phyloP scores from a whole-genome alignment of 2,888 invertebrate genomes.

The Macaria liturata region DNA sequence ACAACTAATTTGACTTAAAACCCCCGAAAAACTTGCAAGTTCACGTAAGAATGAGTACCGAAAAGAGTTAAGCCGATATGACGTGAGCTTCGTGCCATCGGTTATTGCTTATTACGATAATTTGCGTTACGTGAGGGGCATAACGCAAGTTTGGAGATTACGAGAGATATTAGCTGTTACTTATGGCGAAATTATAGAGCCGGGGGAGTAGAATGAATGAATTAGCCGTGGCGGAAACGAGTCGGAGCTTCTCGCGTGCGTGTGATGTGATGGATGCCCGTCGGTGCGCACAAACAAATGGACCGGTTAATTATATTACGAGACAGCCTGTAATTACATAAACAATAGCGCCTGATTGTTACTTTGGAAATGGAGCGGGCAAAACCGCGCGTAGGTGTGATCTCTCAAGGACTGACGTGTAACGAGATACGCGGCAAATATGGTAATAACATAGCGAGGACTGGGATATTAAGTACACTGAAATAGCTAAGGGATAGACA shows the following conservation, averaged over 20 bases:
- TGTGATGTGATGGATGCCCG: conserved; percentile 46
- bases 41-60: conserved; percentile 38
- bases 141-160: conserved; percentile 52
- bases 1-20: conserved; percentile 63
- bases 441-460: conserved; percentile 12
- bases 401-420: conserved; percentile 26
- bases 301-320: conserved; percentile 54
- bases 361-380: conserved; percentile 51
- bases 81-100: conserved; percentile 76
- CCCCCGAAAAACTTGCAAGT: conserved; percentile 50
- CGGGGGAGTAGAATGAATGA: conserved; percentile 34
- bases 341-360: conserved; percentile 67
- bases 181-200: conserved; percentile 55
- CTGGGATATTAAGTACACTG: conserved; percentile 13
- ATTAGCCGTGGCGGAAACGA: conserved; percentile 42
- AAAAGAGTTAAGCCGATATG: conserved; percentile 65
- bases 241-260: conserved; percentile 42
- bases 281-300: conserved; percentile 48
- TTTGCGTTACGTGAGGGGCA: conserved; percentile 58
- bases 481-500: too few relatives aligned
- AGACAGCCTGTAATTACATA: conserved; percentile 64
- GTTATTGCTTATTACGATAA: conserved; percentile 77
- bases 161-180: conserved; percentile 52
- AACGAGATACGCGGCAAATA: conserved; percentile 32
- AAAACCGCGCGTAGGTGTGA: conserved; percentile 48